Evolutionary conservation across 2,888 invertebrate species (phyloP).

Genomic region (Kuschelorhynchus macadamiae): DNA sequence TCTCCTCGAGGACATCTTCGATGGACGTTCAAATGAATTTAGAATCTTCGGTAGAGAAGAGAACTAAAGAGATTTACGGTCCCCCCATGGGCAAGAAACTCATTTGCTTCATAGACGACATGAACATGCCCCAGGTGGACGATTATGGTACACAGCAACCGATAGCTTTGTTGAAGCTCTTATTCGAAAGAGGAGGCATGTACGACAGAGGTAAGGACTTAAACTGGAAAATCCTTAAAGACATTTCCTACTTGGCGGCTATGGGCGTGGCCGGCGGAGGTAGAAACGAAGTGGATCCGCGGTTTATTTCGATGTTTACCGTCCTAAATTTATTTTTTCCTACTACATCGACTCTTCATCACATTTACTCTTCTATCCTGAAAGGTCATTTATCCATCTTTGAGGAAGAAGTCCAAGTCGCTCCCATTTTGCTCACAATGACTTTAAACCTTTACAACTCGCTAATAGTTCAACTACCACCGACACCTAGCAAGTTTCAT

Average conservation of each 20-base stretch:
- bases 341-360: slow-evolving; percentile 80
- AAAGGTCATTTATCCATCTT: slow-evolving; percentile 83
- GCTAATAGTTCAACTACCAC: slow-evolving; percentile 83
- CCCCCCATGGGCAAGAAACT: slow-evolving; percentile 92
- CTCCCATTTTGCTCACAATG: slow-evolving; percentile 80
- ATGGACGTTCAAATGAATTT: slow-evolving; percentile 90
- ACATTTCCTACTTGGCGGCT: slow-evolving; percentile 85
- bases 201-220: slow-evolving; percentile 92
- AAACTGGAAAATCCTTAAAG: slow-evolving; percentile 90
- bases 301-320: slow-evolving; percentile 93
- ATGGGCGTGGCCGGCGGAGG: slow-evolving; percentile 93
- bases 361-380: slow-evolving; percentile 88
- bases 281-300: slow-evolving; percentile 89
- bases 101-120: slow-evolving; percentile 92
- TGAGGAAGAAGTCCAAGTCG: slow-evolving; percentile 76
- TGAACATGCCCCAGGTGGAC: slow-evolving; percentile 94
- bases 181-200: slow-evolving; percentile 91
- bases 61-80: slow-evolving; percentile 91
- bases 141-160: slow-evolving; percentile 95
- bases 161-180: slow-evolving; percentile 89
- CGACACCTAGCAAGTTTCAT: slow-evolving; percentile 94
- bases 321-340: slow-evolving; percentile 91
- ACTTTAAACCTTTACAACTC: slow-evolving; percentile 89
- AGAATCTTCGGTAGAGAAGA: slow-evolving; percentile 90
- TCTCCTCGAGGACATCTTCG: slow-evolving; percentile 92